These are phyloP conservation scores for Allolobophora icterica DNA, from an alignment of 2,888 invertebrate genomes.

Conservation along the genomic window DNA sequence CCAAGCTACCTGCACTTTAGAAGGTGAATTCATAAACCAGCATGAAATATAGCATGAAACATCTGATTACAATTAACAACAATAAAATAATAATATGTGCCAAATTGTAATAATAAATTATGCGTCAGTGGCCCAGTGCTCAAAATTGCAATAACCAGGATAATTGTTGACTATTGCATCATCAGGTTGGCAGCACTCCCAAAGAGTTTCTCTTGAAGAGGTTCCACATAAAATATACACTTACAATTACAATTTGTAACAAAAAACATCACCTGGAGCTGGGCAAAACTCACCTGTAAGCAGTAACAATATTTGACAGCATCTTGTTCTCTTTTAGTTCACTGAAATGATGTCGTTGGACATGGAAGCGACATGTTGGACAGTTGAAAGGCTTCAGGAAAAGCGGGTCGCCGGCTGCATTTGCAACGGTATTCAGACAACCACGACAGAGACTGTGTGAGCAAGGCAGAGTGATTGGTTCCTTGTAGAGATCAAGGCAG, in stretches of 20 bases:
- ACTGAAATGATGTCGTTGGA: neutral
- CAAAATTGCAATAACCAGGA: neutral
- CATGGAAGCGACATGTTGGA: neutral
- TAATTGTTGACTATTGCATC: neutral
- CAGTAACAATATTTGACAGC: neutral
- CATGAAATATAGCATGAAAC: no score
- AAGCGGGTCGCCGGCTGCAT: neutral
- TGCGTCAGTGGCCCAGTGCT: no score
- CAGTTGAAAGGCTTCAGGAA: neutral
- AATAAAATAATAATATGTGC: no score
- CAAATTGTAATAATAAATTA: no score
- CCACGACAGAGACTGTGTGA: neutral
- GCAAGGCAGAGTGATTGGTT: slow-evolving; percentile 13
- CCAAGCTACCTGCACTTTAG: no score
- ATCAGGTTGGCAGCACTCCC: neutral
- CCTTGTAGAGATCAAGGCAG: neutral
- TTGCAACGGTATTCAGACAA: neutral
- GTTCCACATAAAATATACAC: neutral
- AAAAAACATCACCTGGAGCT: neutral
- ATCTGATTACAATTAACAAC: no score
- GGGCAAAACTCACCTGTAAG: neutral
- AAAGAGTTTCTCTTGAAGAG: neutral
- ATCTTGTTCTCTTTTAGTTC: slow-evolving; percentile 17
- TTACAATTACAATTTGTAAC: neutral
- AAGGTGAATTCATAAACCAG: no score